These are phyloP conservation scores for Octodon degus DNA, from an alignment of 2,113 vertebrate genomes.

Conservation along the genomic window DNA sequence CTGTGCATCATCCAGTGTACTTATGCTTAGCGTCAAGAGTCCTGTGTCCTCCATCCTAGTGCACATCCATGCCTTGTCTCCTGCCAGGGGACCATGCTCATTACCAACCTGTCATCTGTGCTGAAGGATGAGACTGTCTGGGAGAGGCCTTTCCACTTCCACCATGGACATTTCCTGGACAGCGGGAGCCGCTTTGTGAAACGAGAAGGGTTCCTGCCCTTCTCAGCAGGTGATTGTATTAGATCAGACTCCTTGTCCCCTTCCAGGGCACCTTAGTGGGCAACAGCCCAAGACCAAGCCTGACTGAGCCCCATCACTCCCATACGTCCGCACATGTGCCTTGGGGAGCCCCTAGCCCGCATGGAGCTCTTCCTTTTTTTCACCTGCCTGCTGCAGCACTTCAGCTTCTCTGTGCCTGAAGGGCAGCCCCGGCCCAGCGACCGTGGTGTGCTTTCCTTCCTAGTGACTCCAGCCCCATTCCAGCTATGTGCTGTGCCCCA, in stretches of 20 bases:
- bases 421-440: conserved; percentile 51
- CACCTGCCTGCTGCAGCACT: conserved; percentile 82
- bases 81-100: conserved; percentile 85
- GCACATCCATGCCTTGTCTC: not conserved
- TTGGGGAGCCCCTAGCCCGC: not conserved
- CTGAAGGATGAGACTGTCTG: conserved; percentile 88
- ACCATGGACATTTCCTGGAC: conserved; percentile 89
- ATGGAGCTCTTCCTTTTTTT: not conserved
- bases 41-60: accelerated
- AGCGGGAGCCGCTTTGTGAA: conserved; percentile 84
- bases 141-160: conserved; percentile 87
- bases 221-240: not conserved
- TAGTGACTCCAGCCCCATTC: conserved; percentile 53
- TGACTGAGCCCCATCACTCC: not conserved
- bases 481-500: conserved; percentile 74
- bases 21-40: accelerated
- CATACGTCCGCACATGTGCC: not conserved
- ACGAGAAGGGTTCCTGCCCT: not conserved
- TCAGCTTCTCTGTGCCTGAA: not conserved
- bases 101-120: conserved; percentile 88
- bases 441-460: accelerated
- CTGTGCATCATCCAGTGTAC: accelerated
- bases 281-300: too few species aligned
- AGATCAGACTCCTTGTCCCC: not conserved
- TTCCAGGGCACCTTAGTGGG: not conserved